These are phyloP conservation scores for Ctenopoma multispine DNA, from an alignment of 2,797 vertebrate species.

Conservation along the genomic window DNA sequence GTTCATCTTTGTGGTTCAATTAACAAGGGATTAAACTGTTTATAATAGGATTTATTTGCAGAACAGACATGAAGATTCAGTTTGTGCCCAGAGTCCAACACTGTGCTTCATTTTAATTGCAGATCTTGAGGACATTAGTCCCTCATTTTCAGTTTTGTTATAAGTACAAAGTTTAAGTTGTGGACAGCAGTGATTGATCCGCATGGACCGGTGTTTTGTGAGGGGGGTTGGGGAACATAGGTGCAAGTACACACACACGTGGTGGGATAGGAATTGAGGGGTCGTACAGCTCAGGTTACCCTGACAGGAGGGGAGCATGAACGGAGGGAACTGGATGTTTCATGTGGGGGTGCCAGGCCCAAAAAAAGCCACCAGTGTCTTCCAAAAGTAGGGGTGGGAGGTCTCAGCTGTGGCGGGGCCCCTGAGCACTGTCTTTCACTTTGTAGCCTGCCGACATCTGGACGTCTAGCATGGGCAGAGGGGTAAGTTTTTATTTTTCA, in stretches of 20 bases:
- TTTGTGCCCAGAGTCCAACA: slow-evolving; percentile 23
- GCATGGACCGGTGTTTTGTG: neutral
- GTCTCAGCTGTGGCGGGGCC: slow-evolving; percentile 42
- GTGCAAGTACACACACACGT: slow-evolving; percentile 48
- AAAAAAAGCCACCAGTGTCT: slow-evolving; percentile 79
- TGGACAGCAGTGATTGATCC: slow-evolving; percentile 65
- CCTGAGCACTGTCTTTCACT: slow-evolving; percentile 50
- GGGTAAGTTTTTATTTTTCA: slow-evolving; percentile 74
- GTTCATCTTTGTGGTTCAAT: slow-evolving; percentile 23
- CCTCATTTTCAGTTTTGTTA: slow-evolving; percentile 49
- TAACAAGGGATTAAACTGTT: slow-evolving; percentile 5
- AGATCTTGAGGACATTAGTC: slow-evolving; percentile 13
- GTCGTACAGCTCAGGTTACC: slow-evolving; percentile 54
- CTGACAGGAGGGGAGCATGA: slow-evolving; percentile 35
- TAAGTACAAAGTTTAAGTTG: slow-evolving; percentile 44
- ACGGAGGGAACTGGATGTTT: slow-evolving; percentile 30
- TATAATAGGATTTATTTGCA: slow-evolving; percentile 12
- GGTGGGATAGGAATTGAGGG: neutral
- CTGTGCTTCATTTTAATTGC: slow-evolving; percentile 1
- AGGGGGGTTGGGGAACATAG: slow-evolving; percentile 28
- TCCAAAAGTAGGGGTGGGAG: slow-evolving; percentile 57
- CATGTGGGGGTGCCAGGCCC: slow-evolving; percentile 59
- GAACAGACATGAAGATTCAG: slow-evolving; percentile 7
- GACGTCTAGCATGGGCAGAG: slow-evolving; percentile 79
- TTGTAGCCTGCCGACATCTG: slow-evolving; percentile 51